Conservation (phyloP, 2,888 invertebrate species). For the Zeuzera pyrina region DNA sequence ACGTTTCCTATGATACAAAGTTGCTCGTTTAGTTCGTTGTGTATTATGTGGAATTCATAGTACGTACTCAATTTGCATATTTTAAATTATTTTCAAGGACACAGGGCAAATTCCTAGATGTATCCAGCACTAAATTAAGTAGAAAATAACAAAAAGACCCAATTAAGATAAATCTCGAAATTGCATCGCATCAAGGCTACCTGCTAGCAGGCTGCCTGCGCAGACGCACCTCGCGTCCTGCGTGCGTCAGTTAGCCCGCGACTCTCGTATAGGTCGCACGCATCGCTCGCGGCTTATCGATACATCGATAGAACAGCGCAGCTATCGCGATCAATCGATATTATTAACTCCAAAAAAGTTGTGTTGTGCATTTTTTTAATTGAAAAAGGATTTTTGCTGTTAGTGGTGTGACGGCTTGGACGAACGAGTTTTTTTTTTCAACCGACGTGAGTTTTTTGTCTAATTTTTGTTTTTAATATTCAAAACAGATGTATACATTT, state of each 20-base stretch:
- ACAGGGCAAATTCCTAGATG: too few relatives aligned
- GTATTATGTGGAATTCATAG: too few relatives aligned
- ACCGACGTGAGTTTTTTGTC: too few relatives aligned
- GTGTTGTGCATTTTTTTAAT: constrained; percentile 37
- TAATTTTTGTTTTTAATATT: too few relatives aligned
- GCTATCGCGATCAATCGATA: constrained; percentile 26
- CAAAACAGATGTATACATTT: too few relatives aligned
- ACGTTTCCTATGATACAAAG: too few relatives aligned
- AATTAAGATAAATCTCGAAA: constrained; percentile 50
- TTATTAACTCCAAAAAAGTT: constrained; percentile 19
- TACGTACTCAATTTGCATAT: too few relatives aligned
- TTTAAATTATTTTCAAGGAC: too few relatives aligned
- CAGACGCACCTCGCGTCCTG: constrained; percentile 5
- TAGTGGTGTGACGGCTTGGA: constrained; percentile 38
- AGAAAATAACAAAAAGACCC: constrained; percentile 12
- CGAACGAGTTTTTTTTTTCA: constrained; percentile 36
- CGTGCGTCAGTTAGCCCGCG: constrained; percentile 34
- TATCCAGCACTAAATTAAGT: constrained; percentile 7
- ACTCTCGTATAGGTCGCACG: constrained; percentile 22
- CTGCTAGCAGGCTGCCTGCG: constrained; percentile 7
- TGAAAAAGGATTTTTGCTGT: constrained; percentile 33
- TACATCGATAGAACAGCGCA: constrained; percentile 31
- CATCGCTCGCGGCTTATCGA: constrained; percentile 28
- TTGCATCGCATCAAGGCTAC: constrained; percentile 41
- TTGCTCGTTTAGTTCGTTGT: too few relatives aligned